Conservation (phyloP, 2,797 vertebrate genomes). For the Arnoldichthys spilopterus region DNA sequence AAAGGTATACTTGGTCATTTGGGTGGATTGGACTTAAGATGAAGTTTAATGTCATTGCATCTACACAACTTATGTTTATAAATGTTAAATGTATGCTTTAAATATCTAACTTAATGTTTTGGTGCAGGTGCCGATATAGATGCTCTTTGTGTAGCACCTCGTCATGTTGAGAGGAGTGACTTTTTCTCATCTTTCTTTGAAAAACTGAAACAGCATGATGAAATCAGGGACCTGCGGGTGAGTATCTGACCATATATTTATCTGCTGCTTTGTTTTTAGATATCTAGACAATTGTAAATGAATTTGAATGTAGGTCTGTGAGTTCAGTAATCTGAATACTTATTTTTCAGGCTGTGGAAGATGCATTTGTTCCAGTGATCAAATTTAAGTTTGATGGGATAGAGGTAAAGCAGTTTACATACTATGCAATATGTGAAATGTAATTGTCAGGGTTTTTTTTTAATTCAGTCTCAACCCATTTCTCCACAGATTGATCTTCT, state of each 20-base stretch:
- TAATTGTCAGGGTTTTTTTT: constrained; percentile 27
- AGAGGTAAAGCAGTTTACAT: constrained; percentile 82
- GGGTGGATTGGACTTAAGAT: not conserved
- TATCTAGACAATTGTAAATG: constrained; percentile 18
- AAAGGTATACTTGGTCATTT: constrained; percentile 83
- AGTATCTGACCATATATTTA: constrained; percentile 39
- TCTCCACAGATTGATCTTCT: constrained; percentile 90
- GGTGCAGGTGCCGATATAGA: constrained; percentile 94
- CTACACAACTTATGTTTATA: too few species aligned
- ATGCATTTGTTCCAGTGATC: constrained; percentile 97
- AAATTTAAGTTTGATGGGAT: constrained; percentile 98
- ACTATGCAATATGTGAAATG: not conserved
- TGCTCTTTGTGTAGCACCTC: constrained; percentile 94
- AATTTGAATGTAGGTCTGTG: constrained; percentile 50
- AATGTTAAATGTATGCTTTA: not conserved
- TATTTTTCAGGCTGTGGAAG: constrained; percentile 89
- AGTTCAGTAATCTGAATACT: constrained; percentile 2
- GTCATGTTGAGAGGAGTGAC: constrained; percentile 92
- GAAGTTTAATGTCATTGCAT: not conserved
- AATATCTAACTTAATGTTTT: not conserved
- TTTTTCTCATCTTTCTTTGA: constrained; percentile 98
- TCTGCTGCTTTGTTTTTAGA: constrained; percentile 50
- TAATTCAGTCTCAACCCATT: not conserved
- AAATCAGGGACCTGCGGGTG: constrained; percentile 93
- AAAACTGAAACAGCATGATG: constrained; percentile 90